Evolutionary conservation across 2,797 vertebrate genomes (phyloP), one percentile per base, ranked within the genome.

Genomic region (Cuculus canorus): DNA sequence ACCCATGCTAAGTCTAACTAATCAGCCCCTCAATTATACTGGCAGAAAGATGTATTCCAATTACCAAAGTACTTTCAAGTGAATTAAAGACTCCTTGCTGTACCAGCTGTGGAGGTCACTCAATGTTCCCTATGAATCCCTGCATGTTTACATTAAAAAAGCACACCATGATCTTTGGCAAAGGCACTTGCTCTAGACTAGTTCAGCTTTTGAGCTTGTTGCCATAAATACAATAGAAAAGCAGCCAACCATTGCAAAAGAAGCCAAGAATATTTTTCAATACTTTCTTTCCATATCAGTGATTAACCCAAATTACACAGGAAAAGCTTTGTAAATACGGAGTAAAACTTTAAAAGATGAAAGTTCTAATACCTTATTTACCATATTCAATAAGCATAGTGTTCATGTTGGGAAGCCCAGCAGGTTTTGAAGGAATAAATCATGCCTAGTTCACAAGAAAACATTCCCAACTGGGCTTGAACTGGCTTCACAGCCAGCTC

Each of bases 131-230:
- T 48, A 95, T 96, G 97, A 95, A 97, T 91, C 92, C 92, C 87
- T 82, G 63, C 69, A 90, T 97, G 95, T 98, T 98, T 97, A 97
- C 98, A 97, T 97, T 96, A 71, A 97, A 98, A 98, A 98, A 98
- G 98, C 98, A 98, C 98, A 98, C 66, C 64, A 45, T 92, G 98
- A 98, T 98, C 98, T 98, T 97, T 98, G 98, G 98, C 98, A 97
- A 96, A 96, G 91, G 56, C 79, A 33, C 88, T 91, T 53, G 65
- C 91, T 90, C 83, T 91, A 56, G 92, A 93, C 93, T 92, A 91
- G 79, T 63, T 91, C 71, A 87, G 86, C 84, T 94, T 96, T 90
- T 82, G 71, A 96, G 92, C 65, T 81, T 68, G 79, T 93, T 96
- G 95, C 63, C 92, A 90, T 96, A 97, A 97, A 96, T 94, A 97